Percentiles rank a stretch among this genome's conserved stretches.
These are phyloP conservation scores for Dysmachus trigonus DNA, from an alignment of 2,888 invertebrate species.

Conservation along the genomic window DNA sequence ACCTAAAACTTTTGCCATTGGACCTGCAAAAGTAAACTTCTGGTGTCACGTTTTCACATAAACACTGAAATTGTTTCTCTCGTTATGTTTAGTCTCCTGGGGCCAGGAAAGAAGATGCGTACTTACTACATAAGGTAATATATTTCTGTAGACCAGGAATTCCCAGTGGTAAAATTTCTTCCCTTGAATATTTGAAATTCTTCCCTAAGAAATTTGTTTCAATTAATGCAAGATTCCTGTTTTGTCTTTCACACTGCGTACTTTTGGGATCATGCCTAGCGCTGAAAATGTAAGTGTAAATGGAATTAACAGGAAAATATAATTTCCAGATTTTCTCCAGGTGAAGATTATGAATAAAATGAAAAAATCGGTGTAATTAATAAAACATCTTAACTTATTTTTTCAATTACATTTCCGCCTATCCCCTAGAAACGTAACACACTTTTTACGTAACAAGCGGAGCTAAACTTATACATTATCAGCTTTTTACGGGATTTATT, in stretches of 20 bases:
- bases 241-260: not conserved
- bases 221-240: not conserved
- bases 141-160: not conserved
- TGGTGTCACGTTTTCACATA: not conserved
- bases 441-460: too few species aligned
- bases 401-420: too few species aligned
- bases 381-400: too few species aligned
- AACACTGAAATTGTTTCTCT: not conserved
- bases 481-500: too few species aligned
- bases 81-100: not conserved
- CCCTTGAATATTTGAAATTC: not conserved
- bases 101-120: not conserved
- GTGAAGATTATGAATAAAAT: not conserved
- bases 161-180: not conserved
- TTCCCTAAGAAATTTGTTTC: not conserved
- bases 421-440: too few species aligned
- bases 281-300: not conserved
- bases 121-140: not conserved
- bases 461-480: too few species aligned
- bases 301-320: not conserved
- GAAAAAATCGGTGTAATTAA: too few species aligned
- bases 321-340: not conserved
- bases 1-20: not conserved
- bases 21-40: not conserved
- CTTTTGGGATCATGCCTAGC: not conserved